A percentile compares a stretch with the other conserved stretches of the same genome.
Conservation (phyloP, 2,797 vertebrate species). For the Carapus acus region DNA sequence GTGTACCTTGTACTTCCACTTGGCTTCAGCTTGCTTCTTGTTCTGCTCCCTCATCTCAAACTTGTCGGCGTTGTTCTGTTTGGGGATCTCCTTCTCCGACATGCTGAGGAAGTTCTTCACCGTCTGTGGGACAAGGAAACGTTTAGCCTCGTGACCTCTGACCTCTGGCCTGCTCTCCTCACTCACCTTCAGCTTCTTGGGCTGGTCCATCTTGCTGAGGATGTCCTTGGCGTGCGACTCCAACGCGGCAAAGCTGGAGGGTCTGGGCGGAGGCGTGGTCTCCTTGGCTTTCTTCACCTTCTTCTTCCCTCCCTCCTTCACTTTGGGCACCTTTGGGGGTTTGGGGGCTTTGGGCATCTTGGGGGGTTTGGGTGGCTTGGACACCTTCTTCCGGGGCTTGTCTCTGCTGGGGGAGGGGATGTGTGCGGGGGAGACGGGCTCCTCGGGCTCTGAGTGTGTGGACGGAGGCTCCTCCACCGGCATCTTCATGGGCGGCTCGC, state of each 20-base stretch:
- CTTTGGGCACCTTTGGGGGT: conserved; percentile 73
- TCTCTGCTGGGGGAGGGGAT: conserved; percentile 80
- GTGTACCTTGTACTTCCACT: conserved; percentile 98
- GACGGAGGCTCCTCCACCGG: conserved; percentile 76
- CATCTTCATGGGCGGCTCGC: conserved; percentile 75
- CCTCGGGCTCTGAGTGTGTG: conserved; percentile 75
- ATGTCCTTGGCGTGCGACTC: conserved; percentile 96
- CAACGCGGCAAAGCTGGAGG: conserved; percentile 86
- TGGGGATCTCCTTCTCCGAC: conserved; percentile 83
- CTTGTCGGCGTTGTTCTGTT: conserved; percentile 88
- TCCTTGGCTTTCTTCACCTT: conserved; percentile 89
- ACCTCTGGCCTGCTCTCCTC: too few relatives aligned
- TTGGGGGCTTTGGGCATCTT: conserved; percentile 76
- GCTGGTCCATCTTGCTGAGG: conserved; percentile 90
- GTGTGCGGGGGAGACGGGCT: conserved; percentile 78
- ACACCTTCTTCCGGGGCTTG: conserved; percentile 76
- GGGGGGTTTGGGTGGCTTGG: conserved; percentile 70
- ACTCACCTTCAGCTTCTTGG: conserved; percentile 88
- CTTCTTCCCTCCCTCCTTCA: conserved; percentile 92
- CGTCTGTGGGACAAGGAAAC: conserved; percentile 65
- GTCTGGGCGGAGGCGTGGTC: conserved; percentile 72
- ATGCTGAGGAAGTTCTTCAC: conserved; percentile 83
- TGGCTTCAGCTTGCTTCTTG: conserved; percentile 96
- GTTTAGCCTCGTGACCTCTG: too few relatives aligned
- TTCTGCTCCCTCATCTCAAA: conserved; percentile 93